Conservation (phyloP, 2,113 vertebrate genomes). For the Taxidea taxus region DNA sequence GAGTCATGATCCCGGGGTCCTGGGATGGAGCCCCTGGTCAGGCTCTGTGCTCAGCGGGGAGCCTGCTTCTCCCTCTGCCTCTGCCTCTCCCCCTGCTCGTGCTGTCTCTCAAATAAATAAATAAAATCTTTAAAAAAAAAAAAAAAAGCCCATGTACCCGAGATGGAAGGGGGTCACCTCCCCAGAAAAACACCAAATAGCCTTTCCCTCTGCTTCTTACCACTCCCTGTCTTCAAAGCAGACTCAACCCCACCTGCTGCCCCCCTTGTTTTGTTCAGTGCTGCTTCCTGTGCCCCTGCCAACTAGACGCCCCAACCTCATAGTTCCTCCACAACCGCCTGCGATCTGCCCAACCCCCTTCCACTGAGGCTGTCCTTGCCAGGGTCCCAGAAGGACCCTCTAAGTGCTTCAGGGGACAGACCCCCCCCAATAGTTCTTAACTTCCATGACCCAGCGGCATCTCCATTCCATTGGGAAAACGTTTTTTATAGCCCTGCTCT, state of each 20-base stretch:
- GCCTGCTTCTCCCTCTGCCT: too few relatives aligned
- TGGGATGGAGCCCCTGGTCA: too few relatives aligned
- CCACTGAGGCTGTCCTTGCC: neutral
- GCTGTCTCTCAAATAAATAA: too few relatives aligned
- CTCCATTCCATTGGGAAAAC: neutral
- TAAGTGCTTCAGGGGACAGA: neutral
- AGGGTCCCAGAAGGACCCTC: too few relatives aligned
- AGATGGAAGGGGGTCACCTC: neutral
- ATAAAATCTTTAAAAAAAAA: too few relatives aligned
- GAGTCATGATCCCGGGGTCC: too few relatives aligned
- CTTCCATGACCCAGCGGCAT: neutral
- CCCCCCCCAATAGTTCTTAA: neutral
- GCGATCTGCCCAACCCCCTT: accelerated
- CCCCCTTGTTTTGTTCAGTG: neutral
- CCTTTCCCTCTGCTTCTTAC: neutral
- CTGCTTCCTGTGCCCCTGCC: neutral
- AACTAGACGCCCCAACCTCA: too few relatives aligned
- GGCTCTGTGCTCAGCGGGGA: too few relatives aligned
- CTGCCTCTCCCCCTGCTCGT: too few relatives aligned
- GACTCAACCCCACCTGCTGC: neutral
- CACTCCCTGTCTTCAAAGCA: neutral
- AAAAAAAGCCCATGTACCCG: neutral
- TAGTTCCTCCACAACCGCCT: neutral
- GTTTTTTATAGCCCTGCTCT: neutral
- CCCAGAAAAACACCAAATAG: neutral